These are phyloP conservation scores for Macrostomum lignano DNA, from an alignment of 1,140 invertebrate genomes.

Conservation along the genomic window DNA sequence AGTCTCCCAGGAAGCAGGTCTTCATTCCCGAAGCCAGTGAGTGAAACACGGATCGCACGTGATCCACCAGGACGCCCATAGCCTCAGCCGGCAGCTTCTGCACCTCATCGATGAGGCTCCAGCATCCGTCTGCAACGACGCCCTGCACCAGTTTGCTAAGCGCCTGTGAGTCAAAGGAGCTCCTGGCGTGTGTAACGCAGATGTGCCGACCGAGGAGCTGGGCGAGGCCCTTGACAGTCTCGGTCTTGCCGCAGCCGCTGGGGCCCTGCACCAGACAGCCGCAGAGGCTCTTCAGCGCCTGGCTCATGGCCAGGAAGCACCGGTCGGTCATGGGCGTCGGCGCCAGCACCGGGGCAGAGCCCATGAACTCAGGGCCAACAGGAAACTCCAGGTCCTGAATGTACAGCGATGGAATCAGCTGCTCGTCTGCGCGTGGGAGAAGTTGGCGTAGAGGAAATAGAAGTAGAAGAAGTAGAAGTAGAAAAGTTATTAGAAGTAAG, in stretches of 20 bases:
- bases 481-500: too few relatives aligned
- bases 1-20: conserved; percentile 14
- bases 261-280: too few relatives aligned
- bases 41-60: conserved; percentile 13
- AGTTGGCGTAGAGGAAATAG: too few relatives aligned
- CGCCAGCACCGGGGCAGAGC: conserved; percentile 14
- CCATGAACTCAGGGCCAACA: too few relatives aligned
- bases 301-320: too few relatives aligned
- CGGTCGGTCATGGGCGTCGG: conserved; percentile 18
- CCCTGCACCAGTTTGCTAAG: neutral
- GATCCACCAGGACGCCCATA: conserved; percentile 18
- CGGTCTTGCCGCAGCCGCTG: conserved; percentile 20
- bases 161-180: neutral
- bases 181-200: conserved; percentile 1
- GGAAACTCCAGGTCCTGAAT: too few relatives aligned
- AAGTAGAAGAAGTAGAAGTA: too few relatives aligned
- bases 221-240: conserved; percentile 17
- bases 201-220: conserved; percentile 1
- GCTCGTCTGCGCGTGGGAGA: too few relatives aligned
- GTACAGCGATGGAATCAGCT: too few relatives aligned
- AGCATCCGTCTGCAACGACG: conserved; percentile 21
- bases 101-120: conserved; percentile 22
- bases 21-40: conserved; percentile 12
- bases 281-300: too few relatives aligned
- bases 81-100: conserved; percentile 14